Conservation (phyloP, 2,888 invertebrate genomes). For the Achlya flavicornis region DNA sequence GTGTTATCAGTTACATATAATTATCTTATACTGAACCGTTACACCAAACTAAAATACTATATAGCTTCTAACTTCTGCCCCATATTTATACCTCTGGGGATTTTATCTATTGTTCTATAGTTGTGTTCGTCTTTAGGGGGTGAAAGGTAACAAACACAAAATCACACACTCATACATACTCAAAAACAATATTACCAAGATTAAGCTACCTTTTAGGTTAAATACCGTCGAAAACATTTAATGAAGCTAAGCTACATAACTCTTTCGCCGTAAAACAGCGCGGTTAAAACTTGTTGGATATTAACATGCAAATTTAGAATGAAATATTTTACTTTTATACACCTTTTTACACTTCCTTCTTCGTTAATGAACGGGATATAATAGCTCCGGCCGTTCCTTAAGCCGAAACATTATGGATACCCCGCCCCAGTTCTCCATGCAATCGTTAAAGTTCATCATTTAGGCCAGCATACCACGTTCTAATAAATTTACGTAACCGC, state of each 20-base stretch:
- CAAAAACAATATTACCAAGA: too few species aligned
- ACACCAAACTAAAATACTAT: too few species aligned
- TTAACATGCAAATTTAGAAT: not conserved
- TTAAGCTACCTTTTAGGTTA: too few species aligned
- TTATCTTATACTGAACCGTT: not conserved
- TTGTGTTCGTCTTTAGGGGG: too few species aligned
- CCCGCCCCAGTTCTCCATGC: conserved; percentile 13
- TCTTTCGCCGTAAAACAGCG: too few species aligned
- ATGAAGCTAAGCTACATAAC: not conserved
- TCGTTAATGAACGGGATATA: conserved; percentile 1
- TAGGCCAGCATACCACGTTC: not conserved
- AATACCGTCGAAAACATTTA: not conserved
- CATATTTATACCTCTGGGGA: too few species aligned
- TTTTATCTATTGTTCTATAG: too few species aligned
- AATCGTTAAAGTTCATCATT: conserved; percentile 2
- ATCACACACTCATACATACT: too few species aligned
- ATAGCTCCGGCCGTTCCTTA: conserved; percentile 12
- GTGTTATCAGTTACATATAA: not conserved
- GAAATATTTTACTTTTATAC: not conserved
- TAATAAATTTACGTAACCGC: conserved; percentile 6
- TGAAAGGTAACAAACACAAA: too few species aligned
- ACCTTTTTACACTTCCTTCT: not conserved
- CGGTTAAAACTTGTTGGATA: not conserved
- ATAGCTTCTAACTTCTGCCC: too few species aligned
- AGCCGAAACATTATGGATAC: conserved; percentile 15